Evolutionary conservation across 2,888 invertebrate genomes (phyloP), one percentile per base, ranked within the genome.

Genomic region (Luffia ferchaultella): DNA sequence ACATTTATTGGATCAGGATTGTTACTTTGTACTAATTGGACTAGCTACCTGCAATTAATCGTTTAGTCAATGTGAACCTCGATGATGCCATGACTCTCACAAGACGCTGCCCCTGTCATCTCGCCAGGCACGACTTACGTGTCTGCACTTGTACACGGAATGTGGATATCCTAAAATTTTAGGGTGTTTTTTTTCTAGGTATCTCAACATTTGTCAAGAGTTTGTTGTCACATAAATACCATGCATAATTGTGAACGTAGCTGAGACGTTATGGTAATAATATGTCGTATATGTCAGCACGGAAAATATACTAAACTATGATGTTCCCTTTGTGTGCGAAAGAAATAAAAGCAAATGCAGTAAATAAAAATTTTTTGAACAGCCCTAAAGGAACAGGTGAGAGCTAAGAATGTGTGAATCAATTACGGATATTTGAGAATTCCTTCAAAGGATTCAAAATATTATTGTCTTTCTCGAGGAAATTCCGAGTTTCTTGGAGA

Each of bases 181-280:
- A 82, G 82, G 83, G 83, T 78, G 79, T 79, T 79, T 83, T 76
- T 80, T 80, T 83, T 83, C 83, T 83, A 83, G 83, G 83, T 82
- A 60, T 76, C 72, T 68, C 75, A 60, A 68, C 69, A 61, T 67
- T 60, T 61, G n/a, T 68, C 73, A 76, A 73, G 74, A 78, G 62
- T 62, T 62, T 62, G 68, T 62, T 66, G 69, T 73, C 67, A 68
- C 66, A 48, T 51, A n/a, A n/a, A 70, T 60, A 59, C 67, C 56
- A 62, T 67, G 67, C 68, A 68, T 63, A 63, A 62, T 67, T 73
- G 76, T 76, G 78, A 78, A 73, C 63, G 65, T 77, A 74, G 75
- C 75, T 64, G 73, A 69, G 64, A 68, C 63, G 65, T 71, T 68
- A 70, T 71, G 77, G 76, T 82, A 77, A 78, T 73, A 73, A 76